Base-by-base conservation (phyloP, 2,797 vertebrate species). In the Acanthurus lineatus region DNA sequence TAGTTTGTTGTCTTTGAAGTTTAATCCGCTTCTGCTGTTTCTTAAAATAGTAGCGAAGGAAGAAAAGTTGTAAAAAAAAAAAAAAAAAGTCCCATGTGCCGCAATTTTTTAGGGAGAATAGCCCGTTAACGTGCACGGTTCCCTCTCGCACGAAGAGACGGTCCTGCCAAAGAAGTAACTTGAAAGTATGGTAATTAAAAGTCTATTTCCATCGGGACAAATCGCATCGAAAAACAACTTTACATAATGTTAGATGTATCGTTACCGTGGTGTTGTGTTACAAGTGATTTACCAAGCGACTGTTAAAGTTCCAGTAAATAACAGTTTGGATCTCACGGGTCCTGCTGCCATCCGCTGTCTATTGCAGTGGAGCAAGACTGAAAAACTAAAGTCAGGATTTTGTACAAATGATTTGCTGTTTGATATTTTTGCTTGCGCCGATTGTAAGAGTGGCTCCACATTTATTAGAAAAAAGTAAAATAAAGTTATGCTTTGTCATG, bases 71-170 rank as follows among this genome's bases (percentile, higher is more conserved):
- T 32, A 32, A 32, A 32, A 32, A 5, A 6, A 32, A 32, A 6
- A 6, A 35, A 22, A 86, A 82, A 76, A 76, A 72, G 57, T 73
- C 70, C 74, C 69, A 78, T 86, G 88, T 83, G 83, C 78, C 60
- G 3, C 62, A 78, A 1, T 32, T 79, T 86, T 75, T 83, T 4
- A 48, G 66, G 71, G 69, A 72, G 80, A 86, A 76, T 76, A 73
- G 84, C 51, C 69, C 74, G 74, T 82, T 68, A 79, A 66, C 40
- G 75, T 51, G n/a, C 71, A 38, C 66, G 52, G 77, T 42, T 82
- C 79, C 78, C 72, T 73, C 77, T 70, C 61, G 40, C 79, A 56
- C 4, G n/a, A 44, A 71, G 53, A 79, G 25, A 58, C 17, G 16
- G 10, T 66, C 28, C 68, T n/a, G 8, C 77, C 35, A 49, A 74